Percentiles rank a stretch among this genome's conserved stretches.
These are phyloP conservation scores for Cephus spinipes DNA, from an alignment of 2,888 invertebrate genomes.

Conservation along the genomic window DNA sequence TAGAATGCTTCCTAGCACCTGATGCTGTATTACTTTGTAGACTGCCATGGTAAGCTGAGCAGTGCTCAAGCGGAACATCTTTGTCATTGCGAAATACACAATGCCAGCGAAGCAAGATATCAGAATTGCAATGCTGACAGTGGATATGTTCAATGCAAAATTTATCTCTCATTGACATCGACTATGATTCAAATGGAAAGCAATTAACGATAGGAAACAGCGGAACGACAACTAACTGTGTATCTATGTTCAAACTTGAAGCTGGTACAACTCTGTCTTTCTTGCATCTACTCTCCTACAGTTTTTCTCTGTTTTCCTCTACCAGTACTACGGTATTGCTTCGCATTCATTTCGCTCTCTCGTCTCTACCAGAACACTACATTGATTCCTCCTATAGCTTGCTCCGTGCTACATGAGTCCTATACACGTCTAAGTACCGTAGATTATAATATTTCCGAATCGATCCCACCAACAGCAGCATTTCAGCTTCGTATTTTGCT, in stretches of 20 bases:
- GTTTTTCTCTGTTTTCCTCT: not conserved
- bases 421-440: not conserved
- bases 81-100: not conserved
- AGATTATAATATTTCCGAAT: slow-evolving; percentile 39
- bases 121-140: not conserved
- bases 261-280: not conserved
- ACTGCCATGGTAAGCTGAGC: not conserved
- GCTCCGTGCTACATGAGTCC: not conserved
- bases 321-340: not conserved
- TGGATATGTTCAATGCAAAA: not conserved
- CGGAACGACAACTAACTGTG: not conserved
- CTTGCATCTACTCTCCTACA: not conserved
- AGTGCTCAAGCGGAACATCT: not conserved
- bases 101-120: not conserved
- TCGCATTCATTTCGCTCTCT: not conserved
- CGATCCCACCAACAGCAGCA: slow-evolving; percentile 39
- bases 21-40: not conserved
- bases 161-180: not conserved
- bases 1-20: not conserved
- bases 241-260: not conserved
- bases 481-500: not conserved
- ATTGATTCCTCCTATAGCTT: not conserved
- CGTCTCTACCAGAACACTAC: not conserved
- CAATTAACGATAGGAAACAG: not conserved
- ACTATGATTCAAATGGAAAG: not conserved